phyloP scores from a whole-genome alignment of 2,888 invertebrate genomes.

The Torymus texanus region DNA sequence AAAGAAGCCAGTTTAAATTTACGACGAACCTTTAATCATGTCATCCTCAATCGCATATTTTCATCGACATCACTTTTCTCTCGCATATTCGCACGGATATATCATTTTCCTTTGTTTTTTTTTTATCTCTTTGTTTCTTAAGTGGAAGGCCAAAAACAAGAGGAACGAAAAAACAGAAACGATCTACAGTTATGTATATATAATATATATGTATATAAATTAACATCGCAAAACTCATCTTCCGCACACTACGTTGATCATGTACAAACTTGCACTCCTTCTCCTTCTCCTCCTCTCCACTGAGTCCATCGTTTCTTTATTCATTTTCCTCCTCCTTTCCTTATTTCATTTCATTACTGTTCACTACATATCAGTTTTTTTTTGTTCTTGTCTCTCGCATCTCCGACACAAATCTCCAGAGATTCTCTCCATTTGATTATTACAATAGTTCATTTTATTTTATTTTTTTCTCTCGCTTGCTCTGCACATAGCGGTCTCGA shows the following conservation, averaged over 20 bases:
- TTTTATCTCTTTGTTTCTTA: constrained; percentile 13
- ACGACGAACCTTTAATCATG: constrained; percentile 40
- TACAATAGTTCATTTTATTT: constrained; percentile 6
- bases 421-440: constrained; percentile 15
- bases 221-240: constrained; percentile 41
- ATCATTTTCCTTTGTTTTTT: neutral
- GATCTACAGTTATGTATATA: constrained; percentile 24
- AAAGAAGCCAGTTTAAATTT: constrained; percentile 27
- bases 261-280: constrained; percentile 28
- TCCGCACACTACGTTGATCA: constrained; percentile 41
- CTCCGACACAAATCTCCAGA: constrained; percentile 20
- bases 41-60: constrained; percentile 38
- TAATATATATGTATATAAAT: constrained; percentile 37
- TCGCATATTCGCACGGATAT: constrained; percentile 39
- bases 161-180: constrained; percentile 19
- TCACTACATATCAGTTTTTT: too few species aligned
- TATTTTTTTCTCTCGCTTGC: neutral
- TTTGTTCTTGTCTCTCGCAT: neutral
- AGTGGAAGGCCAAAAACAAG: constrained; percentile 40
- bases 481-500: too few species aligned
- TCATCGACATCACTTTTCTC: constrained; percentile 33
- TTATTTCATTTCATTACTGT: too few species aligned
- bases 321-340: neutral
- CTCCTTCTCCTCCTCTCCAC: neutral
- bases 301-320: constrained; percentile 10